Evolutionary conservation across 2,797 vertebrate genomes (phyloP).

Genomic region (Phataginus tricuspis): DNA sequence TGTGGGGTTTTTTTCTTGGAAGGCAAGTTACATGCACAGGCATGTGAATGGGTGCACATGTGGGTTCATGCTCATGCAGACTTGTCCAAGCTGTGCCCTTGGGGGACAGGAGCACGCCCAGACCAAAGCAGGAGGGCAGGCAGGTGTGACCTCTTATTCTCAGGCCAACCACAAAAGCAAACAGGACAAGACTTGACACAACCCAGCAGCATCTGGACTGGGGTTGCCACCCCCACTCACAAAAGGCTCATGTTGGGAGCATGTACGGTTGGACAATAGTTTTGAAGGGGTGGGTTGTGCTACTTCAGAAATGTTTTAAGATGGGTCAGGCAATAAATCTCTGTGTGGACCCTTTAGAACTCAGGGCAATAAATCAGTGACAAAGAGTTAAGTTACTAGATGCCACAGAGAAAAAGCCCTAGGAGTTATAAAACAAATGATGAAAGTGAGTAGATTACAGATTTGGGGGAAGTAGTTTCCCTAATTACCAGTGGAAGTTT

Average conservation of each 20-base stretch:
- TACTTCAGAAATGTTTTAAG: neutral
- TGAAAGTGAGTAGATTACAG: neutral
- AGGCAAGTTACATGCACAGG: neutral
- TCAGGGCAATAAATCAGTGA: neutral
- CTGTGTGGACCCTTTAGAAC: neutral
- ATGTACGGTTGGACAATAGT: neutral
- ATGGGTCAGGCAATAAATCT: neutral
- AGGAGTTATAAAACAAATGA: neutral
- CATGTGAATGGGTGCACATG: too few species aligned
- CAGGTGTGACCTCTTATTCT: neutral
- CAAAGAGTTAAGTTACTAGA: neutral
- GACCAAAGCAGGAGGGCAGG: neutral
- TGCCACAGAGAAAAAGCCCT: neutral
- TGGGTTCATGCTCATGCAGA: neutral
- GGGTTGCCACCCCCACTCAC: neutral
- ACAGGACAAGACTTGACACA: neutral
- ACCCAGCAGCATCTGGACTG: neutral
- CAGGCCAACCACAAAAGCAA: neutral
- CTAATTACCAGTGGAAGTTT: neutral
- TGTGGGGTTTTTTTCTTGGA: neutral
- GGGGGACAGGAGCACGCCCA: neutral
- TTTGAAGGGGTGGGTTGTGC: neutral
- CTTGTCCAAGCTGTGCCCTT: neutral
- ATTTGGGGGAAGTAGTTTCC: neutral
- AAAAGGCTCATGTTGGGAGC: too few species aligned